Percentiles rank a stretch among this genome's conserved stretches.
phyloP scores from a whole-genome alignment of 2,888 invertebrate species.

The Epirrita christyi region DNA sequence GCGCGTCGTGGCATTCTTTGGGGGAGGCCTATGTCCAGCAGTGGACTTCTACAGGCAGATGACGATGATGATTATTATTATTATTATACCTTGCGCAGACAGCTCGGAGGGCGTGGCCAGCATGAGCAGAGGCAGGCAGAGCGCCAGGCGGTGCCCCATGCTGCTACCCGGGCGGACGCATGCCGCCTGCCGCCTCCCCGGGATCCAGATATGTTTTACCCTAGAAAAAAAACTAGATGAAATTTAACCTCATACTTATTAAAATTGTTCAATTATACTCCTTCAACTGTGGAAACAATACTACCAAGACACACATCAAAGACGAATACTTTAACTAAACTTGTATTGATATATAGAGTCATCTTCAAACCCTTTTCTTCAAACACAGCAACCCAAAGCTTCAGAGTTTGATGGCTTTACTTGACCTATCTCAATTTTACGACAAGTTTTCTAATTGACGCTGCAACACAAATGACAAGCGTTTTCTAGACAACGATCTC shows the following conservation, averaged over 20 bases:
- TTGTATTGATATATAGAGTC: no score
- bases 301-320: no score
- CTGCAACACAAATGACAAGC: slow-evolving; percentile 31
- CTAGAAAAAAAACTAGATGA: background rate
- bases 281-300: no score
- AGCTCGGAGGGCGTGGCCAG: slow-evolving; percentile 39
- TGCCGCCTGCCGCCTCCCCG: slow-evolving; percentile 34
- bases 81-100: slow-evolving; percentile 48
- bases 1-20: no score
- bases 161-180: slow-evolving; percentile 50
- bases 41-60: no score
- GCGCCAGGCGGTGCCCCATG: slow-evolving; percentile 56
- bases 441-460: slow-evolving; percentile 33
- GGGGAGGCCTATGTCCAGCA: no score
- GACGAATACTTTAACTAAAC: no score
- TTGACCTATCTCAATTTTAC: slow-evolving; percentile 8
- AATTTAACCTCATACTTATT: background rate
- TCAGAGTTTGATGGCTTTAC: background rate
- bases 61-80: no score
- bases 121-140: slow-evolving; percentile 55
- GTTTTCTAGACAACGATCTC: slow-evolving; percentile 42
- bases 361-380: no score
- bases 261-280: background rate
- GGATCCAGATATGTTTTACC: slow-evolving; percentile 2
- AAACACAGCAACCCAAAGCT: background rate